A percentile compares a stretch with the other conserved stretches of the same genome.
Conservation (phyloP, 2,888 invertebrate genomes). For the Athalia rosae region DNA sequence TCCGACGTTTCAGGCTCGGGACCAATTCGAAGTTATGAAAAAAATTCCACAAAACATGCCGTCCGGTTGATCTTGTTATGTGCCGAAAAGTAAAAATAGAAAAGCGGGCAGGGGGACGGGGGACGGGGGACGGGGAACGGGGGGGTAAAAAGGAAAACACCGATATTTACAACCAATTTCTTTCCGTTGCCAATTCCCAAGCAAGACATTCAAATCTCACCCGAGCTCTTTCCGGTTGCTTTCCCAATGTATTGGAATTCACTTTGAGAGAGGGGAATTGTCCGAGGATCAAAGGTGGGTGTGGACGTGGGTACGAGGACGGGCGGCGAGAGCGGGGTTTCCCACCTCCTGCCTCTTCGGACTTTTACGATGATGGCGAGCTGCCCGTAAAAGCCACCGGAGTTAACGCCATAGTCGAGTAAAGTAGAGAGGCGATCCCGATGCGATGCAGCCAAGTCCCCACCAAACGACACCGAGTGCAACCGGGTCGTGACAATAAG, state of each 20-base stretch:
- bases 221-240: slow-evolving; percentile 58
- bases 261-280: slow-evolving; percentile 55
- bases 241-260: slow-evolving; percentile 65
- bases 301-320: slow-evolving; percentile 40
- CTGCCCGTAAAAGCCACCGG: slow-evolving; percentile 64
- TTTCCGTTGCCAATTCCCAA: slow-evolving; percentile 51
- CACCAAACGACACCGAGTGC: slow-evolving; percentile 37
- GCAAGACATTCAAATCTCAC: slow-evolving; percentile 64
- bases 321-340: slow-evolving; percentile 43
- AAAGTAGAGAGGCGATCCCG: slow-evolving; percentile 42
- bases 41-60: slow-evolving; percentile 10
- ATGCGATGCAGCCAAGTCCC: slow-evolving; percentile 37
- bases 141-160: slow-evolving; percentile 1
- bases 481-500: slow-evolving; percentile 35
- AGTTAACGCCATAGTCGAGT: slow-evolving; percentile 42
- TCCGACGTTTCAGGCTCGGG: not conserved
- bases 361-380: slow-evolving; percentile 64
- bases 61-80: slow-evolving; percentile 22
- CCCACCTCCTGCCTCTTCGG: slow-evolving; percentile 39
- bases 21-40: slow-evolving; percentile 12
- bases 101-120: not conserved
- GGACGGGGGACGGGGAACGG: not conserved
- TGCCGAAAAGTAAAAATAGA: slow-evolving; percentile 13
- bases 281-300: slow-evolving; percentile 44
- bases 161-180: slow-evolving; percentile 41